Conservation (phyloP, 2,888 invertebrate species). For the Cosmorhoe ocellata region DNA sequence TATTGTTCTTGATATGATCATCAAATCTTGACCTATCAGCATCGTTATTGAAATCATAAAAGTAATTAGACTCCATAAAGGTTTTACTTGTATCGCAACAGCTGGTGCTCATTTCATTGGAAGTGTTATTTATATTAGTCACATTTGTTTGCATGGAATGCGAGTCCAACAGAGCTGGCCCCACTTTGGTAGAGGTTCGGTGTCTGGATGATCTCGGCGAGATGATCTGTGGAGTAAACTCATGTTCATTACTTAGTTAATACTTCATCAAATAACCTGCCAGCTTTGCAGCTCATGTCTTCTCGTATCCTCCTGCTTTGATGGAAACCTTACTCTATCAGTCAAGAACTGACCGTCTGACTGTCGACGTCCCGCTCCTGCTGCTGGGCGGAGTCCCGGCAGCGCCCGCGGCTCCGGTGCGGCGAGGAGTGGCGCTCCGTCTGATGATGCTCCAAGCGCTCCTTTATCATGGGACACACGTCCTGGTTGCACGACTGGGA, state of each 20-base stretch:
- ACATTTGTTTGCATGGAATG: constrained; percentile 5
- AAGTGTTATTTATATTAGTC: constrained; percentile 1
- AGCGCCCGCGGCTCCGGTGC: background rate
- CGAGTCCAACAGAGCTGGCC: background rate
- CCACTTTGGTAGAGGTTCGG: constrained; percentile 1
- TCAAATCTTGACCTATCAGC: background rate
- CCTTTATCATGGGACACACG: constrained; percentile 43
- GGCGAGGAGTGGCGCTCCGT: constrained; percentile 25
- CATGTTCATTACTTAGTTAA: too few species aligned
- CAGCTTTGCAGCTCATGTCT: too few species aligned
- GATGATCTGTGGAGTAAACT: constrained; percentile 1
- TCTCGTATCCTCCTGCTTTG: too few species aligned
- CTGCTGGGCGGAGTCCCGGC: too few species aligned
- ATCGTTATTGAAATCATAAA: background rate
- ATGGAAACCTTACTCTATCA: too few species aligned
- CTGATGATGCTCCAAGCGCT: constrained; percentile 42
- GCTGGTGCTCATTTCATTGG: background rate
- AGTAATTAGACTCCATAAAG: too few species aligned
- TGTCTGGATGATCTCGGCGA: background rate
- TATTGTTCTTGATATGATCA: background rate
- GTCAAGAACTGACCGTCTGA: constrained; percentile 3
- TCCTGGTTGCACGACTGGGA: constrained; percentile 43
- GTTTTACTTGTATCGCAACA: too few species aligned
- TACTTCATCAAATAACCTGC: too few species aligned
- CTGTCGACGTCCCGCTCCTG: constrained; percentile 1